Evolutionary conservation across 1,140 invertebrate species (phyloP), one percentile per base, ranked within the genome.

Genomic region (Meloidogyne hapla): DNA sequence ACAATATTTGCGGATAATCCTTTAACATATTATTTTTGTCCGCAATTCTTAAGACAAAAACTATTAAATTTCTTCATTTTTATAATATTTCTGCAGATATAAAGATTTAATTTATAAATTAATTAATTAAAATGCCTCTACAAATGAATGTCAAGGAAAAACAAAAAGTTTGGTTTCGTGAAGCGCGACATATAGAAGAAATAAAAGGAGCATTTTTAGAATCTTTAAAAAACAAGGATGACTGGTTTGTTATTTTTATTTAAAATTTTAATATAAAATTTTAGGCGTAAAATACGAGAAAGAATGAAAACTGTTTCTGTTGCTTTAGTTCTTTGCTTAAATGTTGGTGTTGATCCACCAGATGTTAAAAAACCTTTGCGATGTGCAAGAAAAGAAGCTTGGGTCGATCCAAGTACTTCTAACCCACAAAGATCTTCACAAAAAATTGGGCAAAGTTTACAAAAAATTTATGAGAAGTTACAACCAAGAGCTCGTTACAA

Each of bases 281-380:
- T 69, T 61, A 80, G 80, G 82, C 70, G 83, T 13, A 83, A 82
- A 66, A 80, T 83, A 23, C 62, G 74, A 13, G 84, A 86, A 45
- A 75, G 84, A 48, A 77, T 77, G 76, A 77, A 77, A 89, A 99
- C 97, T 9, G 95, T 98, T n/a, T 98, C 95, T 89, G 97, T 99
- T 61, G 96, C 95, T 2, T 89, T 99, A 67, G 96, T 99, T 10
- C 87, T 99, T 8, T 99, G 96, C 89, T 90, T 99, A 10, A 99
- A 99, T 90, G 93, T 99, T 69, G 96, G 96, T 28, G 96, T 99
- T 8, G 97, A 99, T 89, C 96, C 97, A 42, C 96, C 96, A 10
- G 96, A 99, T 89, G 91, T 98, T 76, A 92, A 97, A 2, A 98
- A 98, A 88, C 96, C 94, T 13, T 92, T 95, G 82, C 96, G 96